phyloP scores from a whole-genome alignment of 2,113 vertebrate species.

The Zootoca vivipara region DNA sequence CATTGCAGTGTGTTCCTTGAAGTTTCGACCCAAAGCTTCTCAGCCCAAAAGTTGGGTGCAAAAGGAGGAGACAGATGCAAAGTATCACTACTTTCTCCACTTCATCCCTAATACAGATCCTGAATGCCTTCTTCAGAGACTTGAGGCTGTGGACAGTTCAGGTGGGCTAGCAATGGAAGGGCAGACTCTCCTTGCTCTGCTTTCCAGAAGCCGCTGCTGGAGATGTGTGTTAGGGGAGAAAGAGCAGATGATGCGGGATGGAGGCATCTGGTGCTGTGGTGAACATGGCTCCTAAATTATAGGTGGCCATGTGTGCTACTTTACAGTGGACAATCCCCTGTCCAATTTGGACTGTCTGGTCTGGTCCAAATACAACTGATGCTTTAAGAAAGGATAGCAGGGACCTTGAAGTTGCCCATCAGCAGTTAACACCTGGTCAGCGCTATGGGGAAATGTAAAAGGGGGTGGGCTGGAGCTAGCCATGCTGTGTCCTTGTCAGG shows the following conservation, averaged over 20 bases:
- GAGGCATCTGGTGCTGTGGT: background rate
- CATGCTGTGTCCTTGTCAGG: too few relatives aligned
- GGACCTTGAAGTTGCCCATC: background rate
- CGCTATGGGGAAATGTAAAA: background rate
- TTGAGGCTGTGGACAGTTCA: background rate
- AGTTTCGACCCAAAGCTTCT: too few relatives aligned
- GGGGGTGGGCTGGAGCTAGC: too few relatives aligned
- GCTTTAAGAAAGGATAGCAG: background rate
- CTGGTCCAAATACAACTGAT: background rate
- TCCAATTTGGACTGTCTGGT: background rate
- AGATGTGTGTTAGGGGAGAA: background rate
- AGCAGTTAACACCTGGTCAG: background rate
- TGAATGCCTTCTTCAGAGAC: background rate
- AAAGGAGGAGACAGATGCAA: background rate
- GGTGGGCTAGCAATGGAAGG: background rate
- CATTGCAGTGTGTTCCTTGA: background rate
- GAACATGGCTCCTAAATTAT: too few relatives aligned
- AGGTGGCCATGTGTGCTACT: too few relatives aligned
- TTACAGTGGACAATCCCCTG: too few relatives aligned
- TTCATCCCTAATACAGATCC: background rate
- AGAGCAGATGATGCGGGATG: background rate
- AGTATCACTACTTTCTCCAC: too few relatives aligned
- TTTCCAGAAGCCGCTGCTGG: background rate
- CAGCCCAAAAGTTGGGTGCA: background rate
- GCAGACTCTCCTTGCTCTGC: background rate